phyloP scores from a whole-genome alignment of 2,797 vertebrate genomes.

The Varecia variegata region DNA sequence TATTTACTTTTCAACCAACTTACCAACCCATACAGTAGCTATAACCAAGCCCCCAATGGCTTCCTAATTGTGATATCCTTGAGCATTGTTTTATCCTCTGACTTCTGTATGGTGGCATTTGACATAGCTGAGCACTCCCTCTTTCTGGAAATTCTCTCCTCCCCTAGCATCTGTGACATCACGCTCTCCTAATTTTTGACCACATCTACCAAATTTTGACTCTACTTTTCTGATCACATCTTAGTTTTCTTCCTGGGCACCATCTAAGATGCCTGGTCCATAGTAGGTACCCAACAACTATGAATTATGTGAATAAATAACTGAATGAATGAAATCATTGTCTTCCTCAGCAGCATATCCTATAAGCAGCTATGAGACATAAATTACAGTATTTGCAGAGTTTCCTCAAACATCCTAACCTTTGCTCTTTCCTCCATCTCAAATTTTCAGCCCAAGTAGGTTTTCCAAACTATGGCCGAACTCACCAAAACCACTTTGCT shows the following conservation, averaged over 20 bases:
- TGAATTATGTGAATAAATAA: constrained; percentile 11
- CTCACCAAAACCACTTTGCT: constrained; percentile 71
- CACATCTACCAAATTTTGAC: background rate
- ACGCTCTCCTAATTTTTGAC: background rate
- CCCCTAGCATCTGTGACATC: background rate
- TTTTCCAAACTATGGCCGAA: constrained; percentile 46
- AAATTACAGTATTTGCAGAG: background rate
- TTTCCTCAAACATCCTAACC: background rate
- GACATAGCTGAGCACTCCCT: background rate
- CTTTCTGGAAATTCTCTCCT: constrained; percentile 23
- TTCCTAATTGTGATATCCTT: background rate
- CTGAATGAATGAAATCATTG: constrained; percentile 11
- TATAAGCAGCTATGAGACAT: background rate
- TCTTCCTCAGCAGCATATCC: background rate
- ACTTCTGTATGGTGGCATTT: background rate
- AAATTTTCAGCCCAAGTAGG: constrained; percentile 4
- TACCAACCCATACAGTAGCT: background rate
- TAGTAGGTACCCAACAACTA: background rate
- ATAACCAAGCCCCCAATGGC: background rate
- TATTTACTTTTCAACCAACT: background rate
- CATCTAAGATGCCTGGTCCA: background rate
- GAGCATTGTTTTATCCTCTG: background rate
- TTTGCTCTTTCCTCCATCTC: background rate
- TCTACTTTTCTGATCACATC: background rate
- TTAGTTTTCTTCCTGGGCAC: background rate